phyloP scores from a whole-genome alignment of 2,888 invertebrate genomes.

The Choreutis nemorana region DNA sequence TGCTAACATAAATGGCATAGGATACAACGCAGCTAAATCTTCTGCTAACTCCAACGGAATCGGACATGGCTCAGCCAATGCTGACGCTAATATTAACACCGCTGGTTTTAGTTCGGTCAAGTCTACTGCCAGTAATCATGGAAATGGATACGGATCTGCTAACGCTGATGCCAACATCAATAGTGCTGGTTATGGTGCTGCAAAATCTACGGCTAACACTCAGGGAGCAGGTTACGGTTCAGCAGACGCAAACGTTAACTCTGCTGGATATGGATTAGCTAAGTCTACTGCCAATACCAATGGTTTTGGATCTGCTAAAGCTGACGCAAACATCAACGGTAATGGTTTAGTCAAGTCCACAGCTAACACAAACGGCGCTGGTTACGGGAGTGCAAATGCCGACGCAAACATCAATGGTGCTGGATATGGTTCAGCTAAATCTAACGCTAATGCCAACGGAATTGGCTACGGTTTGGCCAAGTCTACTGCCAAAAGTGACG shows the following conservation, averaged over 20 bases:
- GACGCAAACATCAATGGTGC: slow-evolving; percentile 25
- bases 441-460: slow-evolving; percentile 20
- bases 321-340: slow-evolving; percentile 19
- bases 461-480: slow-evolving; percentile 18
- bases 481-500: slow-evolving; percentile 24
- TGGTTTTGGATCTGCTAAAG: slow-evolving; percentile 16
- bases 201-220: slow-evolving; percentile 22
- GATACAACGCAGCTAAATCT: slow-evolving; percentile 15
- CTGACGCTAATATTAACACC: slow-evolving; percentile 6
- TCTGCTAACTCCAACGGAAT: slow-evolving; percentile 13
- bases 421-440: slow-evolving; percentile 20
- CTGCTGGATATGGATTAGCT: slow-evolving; percentile 19
- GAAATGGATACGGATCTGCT: slow-evolving; percentile 20
- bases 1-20: slow-evolving; percentile 26
- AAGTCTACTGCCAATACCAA: slow-evolving; percentile 13
- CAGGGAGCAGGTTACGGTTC: slow-evolving; percentile 18
- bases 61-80: slow-evolving; percentile 3
- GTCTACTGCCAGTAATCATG: slow-evolving; percentile 26
- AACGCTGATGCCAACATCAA: slow-evolving; percentile 28
- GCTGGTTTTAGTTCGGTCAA: slow-evolving; percentile 14
- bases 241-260: slow-evolving; percentile 22
- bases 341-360: no score
- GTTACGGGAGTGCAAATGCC: slow-evolving; percentile 22
- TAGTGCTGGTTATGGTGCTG: slow-evolving; percentile 17
- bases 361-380: slow-evolving; percentile 20